Evolutionary conservation across 2,113 vertebrate genomes (phyloP), one percentile per base, ranked within the genome.

Genomic region (Patagioenas fasciata): DNA sequence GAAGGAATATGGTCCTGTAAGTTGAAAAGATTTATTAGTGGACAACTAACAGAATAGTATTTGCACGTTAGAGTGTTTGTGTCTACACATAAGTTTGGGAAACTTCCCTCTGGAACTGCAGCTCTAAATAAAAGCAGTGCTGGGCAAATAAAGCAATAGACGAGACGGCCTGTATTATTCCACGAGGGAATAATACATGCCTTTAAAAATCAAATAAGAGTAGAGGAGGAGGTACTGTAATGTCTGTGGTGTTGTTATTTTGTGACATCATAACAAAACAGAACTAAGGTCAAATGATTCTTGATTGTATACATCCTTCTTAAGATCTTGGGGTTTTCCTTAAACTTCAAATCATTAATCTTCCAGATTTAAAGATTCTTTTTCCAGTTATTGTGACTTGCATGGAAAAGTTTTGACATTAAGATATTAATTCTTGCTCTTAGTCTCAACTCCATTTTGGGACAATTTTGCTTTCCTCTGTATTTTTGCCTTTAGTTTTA

Each of bases 231-330:
- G 11, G 44, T 36, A 57, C 20, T 36, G 4, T 40, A 61, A 44
- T 80, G 13, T 36, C 18, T 69, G 3, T 80, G 34, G 34, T 71
- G 26, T 10, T 67, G 7, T 48, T 56, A n/a, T 44, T 85, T 56
- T 57, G 16, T 70, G 47, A 66, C 8, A 51, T 2, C 7, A 11
- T 58, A 82, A 88, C 1, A 72, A 72, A 87, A 5, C 3, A 34
- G 15, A 71, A 3, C 6, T 42, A 67, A 73, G 29, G 15, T 69
- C 15, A 85, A 69, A 31, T 69, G 16, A 36, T 4, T 12, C 44
- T 57, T 85, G 16, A 53, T 38, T 38, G 2, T 44, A 47, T 0
- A 0, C 32, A 17, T 12, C 4, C 62, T 57, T 75, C 29, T 81
- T n/a, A 67, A 81, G 18, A 51, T 32, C 1, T 6, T 54, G 14